Evolutionary conservation across 35 echinoderm and acorn worm species (phyloP).

Genomic region (Lytechinus pictus): DNA sequence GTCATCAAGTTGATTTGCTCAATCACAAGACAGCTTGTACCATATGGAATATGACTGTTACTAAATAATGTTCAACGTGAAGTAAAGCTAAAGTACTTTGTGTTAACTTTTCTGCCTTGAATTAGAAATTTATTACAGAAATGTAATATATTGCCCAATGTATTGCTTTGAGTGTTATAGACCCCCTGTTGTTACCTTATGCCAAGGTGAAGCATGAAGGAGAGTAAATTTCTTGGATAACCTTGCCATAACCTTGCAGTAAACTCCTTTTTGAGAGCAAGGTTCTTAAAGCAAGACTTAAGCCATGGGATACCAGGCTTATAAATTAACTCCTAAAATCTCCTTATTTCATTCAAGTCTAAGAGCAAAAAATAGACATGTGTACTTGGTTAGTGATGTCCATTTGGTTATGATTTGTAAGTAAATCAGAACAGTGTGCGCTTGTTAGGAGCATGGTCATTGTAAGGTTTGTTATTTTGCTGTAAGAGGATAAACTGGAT

Average conservation of each 20-base stretch:
- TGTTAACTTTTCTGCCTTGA: not conserved
- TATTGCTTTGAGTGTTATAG: not conserved
- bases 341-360: conserved; percentile 1
- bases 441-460: not conserved
- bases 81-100: not conserved
- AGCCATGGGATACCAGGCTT: not conserved
- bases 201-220: not conserved
- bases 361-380: not conserved
- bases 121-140: not conserved
- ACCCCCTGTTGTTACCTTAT: not conserved
- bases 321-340: not conserved
- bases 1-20: no score
- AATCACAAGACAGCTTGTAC: not conserved
- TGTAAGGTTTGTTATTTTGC: not conserved
- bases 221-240: not conserved
- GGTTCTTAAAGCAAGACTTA: not conserved
- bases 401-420: not conserved
- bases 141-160: not conserved
- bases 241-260: not conserved
- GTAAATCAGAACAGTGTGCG: not conserved
- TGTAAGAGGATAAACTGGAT: conserved; percentile 18
- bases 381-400: not conserved
- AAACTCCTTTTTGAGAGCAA: not conserved
- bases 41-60: not conserved
- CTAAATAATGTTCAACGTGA: not conserved